Evolutionary conservation across 2,113 vertebrate species (phyloP), one percentile per base, ranked within the genome.

Genomic region (Siphamia tubifer): DNA sequence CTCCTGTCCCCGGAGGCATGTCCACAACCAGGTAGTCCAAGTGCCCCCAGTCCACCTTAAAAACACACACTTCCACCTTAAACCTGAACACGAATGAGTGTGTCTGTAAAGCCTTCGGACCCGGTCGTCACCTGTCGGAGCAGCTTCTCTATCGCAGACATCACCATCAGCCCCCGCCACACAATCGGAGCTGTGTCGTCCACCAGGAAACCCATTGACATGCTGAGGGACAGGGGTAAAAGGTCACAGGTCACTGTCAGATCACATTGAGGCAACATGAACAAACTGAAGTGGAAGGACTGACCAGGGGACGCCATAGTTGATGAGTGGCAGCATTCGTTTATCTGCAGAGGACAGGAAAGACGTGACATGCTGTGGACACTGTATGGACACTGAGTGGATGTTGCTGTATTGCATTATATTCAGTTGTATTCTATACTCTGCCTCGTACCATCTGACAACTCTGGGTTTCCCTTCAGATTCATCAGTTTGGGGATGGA

Each of bases 191-290:
- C 87, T 8, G 83, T 86, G 11, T 99, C 97, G 70, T 96, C 96
- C 84, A 99, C 84, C 81, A 99, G 91, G 83, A 99, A 99, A 9
- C 98, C 98, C 95, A 99, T 98, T 5, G 98, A 99, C 96, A 99
- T 99, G 82, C 98, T 99, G 89, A 24, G 4, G 38, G 8, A 43
- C 10, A n/a, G 6, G 40, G 6, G 8, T 11, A 1, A 5, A 20
- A 5, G 9, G n/a, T 12, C 27, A n/a, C 1, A 39, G 54, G 24
- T 27, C 0, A 52, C 12, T 27, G 5, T 6, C n/a, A n/a, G n/a
- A n/a, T n/a, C n/a, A n/a, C n/a, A n/a, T n/a, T n/a, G n/a, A n/a
- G n/a, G n/a, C n/a, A n/a, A n/a, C n/a, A n/a, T n/a, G n/a, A n/a
- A n/a, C n/a, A n/a, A n/a, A n/a, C n/a, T n/a, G n/a, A n/a, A n/a